These are phyloP conservation scores for Hippasteria phrygiana DNA, from an alignment of 53 echinoderm and acorn worm species.

Conservation along the genomic window DNA sequence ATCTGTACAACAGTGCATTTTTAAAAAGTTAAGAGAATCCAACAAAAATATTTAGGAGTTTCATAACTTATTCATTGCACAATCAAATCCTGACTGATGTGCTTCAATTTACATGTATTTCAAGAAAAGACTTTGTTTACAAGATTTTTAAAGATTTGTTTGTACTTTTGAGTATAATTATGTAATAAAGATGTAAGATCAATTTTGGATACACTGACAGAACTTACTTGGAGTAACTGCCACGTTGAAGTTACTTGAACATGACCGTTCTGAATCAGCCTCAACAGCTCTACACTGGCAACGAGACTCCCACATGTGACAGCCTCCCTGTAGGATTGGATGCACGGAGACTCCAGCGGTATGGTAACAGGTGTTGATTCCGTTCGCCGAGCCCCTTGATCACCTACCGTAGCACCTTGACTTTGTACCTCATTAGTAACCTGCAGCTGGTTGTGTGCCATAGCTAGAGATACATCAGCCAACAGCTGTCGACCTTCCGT, in stretches of 20 bases:
- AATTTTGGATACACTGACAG: too few species aligned
- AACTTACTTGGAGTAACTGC: constrained; percentile 24
- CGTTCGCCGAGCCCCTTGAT: not conserved
- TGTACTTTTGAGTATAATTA: too few species aligned
- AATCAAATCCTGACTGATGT: too few species aligned
- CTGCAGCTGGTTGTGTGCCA: not conserved
- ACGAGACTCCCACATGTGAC: too few species aligned
- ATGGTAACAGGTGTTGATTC: not conserved
- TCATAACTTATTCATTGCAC: too few species aligned
- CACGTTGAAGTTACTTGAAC: not conserved
- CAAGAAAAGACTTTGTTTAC: too few species aligned
- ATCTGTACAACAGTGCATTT: not conserved
- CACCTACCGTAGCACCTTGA: not conserved
- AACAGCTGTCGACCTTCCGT: not conserved
- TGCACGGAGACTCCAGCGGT: not conserved
- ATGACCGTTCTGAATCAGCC: not conserved
- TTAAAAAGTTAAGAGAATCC: too few species aligned
- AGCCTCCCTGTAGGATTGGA: not conserved
- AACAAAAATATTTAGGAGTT: too few species aligned
- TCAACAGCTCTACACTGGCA: too few species aligned
- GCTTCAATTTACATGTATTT: too few species aligned
- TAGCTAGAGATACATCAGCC: constrained; percentile 11
- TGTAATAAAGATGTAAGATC: too few species aligned
- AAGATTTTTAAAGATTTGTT: too few species aligned
- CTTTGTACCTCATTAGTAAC: not conserved